Base-by-base conservation (phyloP, 2,888 invertebrate genomes). In the Diplolepis rosae region DNA sequence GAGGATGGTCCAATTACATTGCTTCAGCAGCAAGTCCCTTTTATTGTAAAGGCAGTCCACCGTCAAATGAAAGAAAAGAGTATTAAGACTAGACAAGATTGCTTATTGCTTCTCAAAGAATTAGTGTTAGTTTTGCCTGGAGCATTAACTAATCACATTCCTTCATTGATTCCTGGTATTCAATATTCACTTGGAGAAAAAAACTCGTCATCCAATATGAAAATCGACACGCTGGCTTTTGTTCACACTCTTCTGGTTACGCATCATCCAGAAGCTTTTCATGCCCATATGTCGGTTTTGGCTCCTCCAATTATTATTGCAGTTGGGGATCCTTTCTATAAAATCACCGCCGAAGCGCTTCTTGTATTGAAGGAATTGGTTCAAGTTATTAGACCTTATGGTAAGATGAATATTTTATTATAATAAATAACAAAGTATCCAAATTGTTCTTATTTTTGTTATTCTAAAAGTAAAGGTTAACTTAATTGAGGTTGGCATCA, bases 261-360 rank as follows among this genome's bases (percentile, higher is more conserved):
- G 2, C 97, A 98, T 89, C 92, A 92, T 45, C 93, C 94, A 0
- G 92, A 91, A 80, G 93, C 93, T 1, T 96, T 98, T 89, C 94
- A 96, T 81, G 92, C 93, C 4, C 95, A 96, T 88, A 94, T 96
- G 87, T 91, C 92, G 1, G 92, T 93, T 28, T 89, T 98, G 50
- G 92, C 96, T 74, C 96, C 96, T 9, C 94, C 97, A 4, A 94
- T 99, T 61, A 94, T 98, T 61, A 91, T 93, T 72, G 95, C 97
- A 42, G 98, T 99, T 27, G 94, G 95, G 67, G 99, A 99, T 91
- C 94, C 95, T 52, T 99, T 99, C 91, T 99, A 99, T 90, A 99
- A 99, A 91, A 98, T 99, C 81, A 97, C 98, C 1, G 98, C 98
- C 0, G 99, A 99, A 89, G 98, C 98, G 1, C 90, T 99, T 68